Conservation (phyloP, 2,888 invertebrate genomes). For the Callinectes sapidus region DNA sequence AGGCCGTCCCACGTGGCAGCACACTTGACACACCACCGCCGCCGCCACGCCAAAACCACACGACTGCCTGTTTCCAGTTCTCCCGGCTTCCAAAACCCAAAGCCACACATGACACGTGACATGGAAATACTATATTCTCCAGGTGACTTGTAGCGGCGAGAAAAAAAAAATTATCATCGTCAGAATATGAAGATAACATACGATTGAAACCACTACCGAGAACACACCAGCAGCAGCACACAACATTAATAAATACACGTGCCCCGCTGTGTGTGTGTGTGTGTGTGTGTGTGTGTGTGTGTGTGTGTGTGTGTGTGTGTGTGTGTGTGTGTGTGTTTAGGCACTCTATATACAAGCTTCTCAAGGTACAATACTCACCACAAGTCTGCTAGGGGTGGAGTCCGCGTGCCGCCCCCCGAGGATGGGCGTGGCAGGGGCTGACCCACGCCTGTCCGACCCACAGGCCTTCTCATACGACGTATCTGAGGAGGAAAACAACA, state of each 20-base stretch:
- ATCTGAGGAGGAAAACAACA: conserved; percentile 79
- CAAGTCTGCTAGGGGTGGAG: conserved; percentile 87
- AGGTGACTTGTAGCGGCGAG: neutral
- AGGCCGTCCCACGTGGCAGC: neutral
- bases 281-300: neutral
- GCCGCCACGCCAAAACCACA: neutral
- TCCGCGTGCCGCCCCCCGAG: conserved; percentile 81
- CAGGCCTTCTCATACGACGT: conserved; percentile 94
- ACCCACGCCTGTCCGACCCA: conserved; percentile 81
- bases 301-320: conserved; percentile 37
- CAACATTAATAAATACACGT: neutral
- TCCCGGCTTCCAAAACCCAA: neutral
- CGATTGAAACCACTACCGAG: neutral
- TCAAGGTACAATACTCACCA: conserved; percentile 78
- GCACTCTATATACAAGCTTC: neutral
- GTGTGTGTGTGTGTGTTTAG: conserved; percentile 16
- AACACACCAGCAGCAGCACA: neutral
- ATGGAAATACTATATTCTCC: neutral
- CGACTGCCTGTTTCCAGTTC: neutral
- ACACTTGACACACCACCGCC: neutral
- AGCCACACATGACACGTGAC: neutral
- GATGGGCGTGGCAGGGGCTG: conserved; percentile 88
- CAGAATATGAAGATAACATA: neutral
- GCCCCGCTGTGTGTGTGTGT: neutral
- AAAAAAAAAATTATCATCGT: neutral